Base-by-base conservation (phyloP, 2,888 invertebrate genomes). In the Sphaerophoria taeniata region DNA sequence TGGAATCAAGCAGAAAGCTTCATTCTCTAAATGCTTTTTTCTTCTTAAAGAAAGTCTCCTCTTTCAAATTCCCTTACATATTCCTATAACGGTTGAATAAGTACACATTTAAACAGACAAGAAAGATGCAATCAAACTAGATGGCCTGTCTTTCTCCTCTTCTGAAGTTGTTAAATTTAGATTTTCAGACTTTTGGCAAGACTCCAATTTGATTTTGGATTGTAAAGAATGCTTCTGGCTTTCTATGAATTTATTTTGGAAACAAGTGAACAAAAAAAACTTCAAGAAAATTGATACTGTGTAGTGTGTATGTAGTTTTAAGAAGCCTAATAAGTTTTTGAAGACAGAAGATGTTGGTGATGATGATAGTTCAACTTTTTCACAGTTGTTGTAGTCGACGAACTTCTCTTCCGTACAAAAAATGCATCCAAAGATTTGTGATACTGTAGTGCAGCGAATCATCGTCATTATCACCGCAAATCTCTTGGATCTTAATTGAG, bases 401-500 rank as follows among this genome's bases (percentile, higher is more conserved):
- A 39, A 76, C 55, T 12, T n/a, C 39, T 0, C 14, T n/a, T 34
- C 24, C 24, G 2, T 74, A 45, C 78, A 65, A 78, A 71, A 70
- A 82, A 60, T 31, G 61, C 77, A 70, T 69, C 55, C 45, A 36
- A 70, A 69, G 43, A 53, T 69, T 56, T 77, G 53, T 43, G 74
- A 55, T 51, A 70, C 63, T 34, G 58, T 72, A 12, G 6, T 47
- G n/a, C 60, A 67, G 45, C 67, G 24, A 2, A 69, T 36, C 65
- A 61, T 73, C 72, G 77, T 69, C 77, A 56, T 69, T 45, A 72
- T 49, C 39, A 34, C 53, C 39, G 24, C 14, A 53, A 78, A 74
- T 78, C 83, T 70, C 70, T 74, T 83, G 58, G 49, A 83, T 83
- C 83, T 83, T 78, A 83, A 83, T 83, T 83, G 83, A 74, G 74